Evolutionary conservation across 2,797 vertebrate genomes (phyloP).

Genomic region (Nannoperca obscura): DNA sequence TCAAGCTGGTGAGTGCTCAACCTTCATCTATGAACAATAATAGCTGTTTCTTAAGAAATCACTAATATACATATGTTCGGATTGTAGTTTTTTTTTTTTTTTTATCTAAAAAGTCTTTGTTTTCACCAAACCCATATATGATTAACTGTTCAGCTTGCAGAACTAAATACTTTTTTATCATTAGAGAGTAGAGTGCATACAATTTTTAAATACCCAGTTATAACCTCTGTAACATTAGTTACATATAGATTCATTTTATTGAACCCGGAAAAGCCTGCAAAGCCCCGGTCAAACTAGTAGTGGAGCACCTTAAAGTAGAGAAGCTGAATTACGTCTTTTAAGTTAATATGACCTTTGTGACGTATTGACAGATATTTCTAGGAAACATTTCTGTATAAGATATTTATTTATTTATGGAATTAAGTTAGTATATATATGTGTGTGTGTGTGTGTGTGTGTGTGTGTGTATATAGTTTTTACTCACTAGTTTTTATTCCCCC

Average conservation of each 20-base stretch:
- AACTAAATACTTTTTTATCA: neutral
- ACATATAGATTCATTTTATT: neutral
- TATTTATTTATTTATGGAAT: no score
- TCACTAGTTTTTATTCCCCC: neutral
- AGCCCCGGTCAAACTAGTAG: neutral
- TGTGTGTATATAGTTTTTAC: neutral
- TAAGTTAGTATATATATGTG: no score
- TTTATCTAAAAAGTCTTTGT: neutral
- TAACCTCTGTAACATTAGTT: neutral
- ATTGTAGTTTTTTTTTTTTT: neutral
- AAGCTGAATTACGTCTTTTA: neutral
- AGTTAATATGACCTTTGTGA: neutral
- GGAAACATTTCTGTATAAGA: neutral
- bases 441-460: no score
- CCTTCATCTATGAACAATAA: neutral
- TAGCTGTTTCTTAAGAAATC: neutral
- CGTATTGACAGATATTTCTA: neutral
- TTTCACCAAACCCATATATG: neutral
- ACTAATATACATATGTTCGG: neutral
- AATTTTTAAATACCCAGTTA: neutral
- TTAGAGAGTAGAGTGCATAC: neutral
- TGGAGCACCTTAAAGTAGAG: neutral
- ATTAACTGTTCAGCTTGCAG: neutral
- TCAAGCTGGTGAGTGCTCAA: constrained; percentile 93
- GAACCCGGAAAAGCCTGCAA: neutral